Percentiles rank a stretch among this genome's conserved stretches.
Conservation (phyloP, 2,888 invertebrate genomes). For the Herminia tarsipennalis region DNA sequence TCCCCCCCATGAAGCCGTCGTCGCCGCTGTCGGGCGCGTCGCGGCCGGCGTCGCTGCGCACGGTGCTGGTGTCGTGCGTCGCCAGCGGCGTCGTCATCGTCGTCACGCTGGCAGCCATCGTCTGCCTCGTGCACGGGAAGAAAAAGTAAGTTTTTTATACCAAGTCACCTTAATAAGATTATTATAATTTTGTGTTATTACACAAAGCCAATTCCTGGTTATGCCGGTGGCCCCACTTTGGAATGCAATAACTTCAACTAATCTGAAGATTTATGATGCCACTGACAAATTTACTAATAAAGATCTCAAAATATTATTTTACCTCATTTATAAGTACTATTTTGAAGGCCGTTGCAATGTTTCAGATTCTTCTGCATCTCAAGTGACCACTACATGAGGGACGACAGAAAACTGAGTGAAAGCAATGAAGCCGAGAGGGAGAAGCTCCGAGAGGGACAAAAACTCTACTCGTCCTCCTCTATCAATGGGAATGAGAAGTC, state of each 20-base stretch:
- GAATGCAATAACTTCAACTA: no score
- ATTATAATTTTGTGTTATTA: not conserved
- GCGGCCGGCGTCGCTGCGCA: constrained; percentile 61
- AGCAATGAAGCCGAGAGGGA: constrained; percentile 82
- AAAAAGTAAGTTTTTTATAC: constrained; percentile 70
- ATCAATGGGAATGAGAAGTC: constrained; percentile 84
- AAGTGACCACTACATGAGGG: constrained; percentile 76
- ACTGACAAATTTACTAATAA: no score
- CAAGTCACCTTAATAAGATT: not conserved
- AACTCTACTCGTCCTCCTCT: constrained; percentile 81
- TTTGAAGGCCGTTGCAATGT: no score
- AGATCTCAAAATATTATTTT: no score
- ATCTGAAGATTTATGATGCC: no score
- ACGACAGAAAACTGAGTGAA: constrained; percentile 79
- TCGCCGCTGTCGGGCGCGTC: constrained; percentile 68
- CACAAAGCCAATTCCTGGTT: no score
- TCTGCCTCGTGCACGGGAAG: constrained; percentile 74
- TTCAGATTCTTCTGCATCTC: constrained; percentile 78
- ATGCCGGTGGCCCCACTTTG: no score
- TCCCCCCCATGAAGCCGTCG: constrained; percentile 69
- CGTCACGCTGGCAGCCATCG: constrained; percentile 68
- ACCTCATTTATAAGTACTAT: no score
- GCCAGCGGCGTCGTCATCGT: constrained; percentile 73
- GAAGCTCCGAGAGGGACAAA: constrained; percentile 80
- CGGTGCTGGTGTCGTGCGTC: constrained; percentile 71